Base-by-base conservation (phyloP, 2,113 vertebrate species). In the Phrynocephalus versicolor region DNA sequence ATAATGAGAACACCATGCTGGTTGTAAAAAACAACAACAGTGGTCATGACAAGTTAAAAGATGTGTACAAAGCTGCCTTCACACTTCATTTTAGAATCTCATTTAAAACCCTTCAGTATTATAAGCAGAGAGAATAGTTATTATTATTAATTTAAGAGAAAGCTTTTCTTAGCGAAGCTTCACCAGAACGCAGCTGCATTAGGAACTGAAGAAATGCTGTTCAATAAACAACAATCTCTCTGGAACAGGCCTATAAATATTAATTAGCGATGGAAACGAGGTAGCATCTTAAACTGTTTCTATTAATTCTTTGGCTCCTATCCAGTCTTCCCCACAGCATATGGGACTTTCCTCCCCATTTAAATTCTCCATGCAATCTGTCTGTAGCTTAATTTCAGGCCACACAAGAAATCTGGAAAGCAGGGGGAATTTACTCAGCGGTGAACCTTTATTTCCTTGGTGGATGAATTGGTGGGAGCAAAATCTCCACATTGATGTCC, bases 211-310 rank as follows among this genome's bases (percentile, higher is more conserved):
- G 85, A 89, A 82, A 85, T 79, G 85, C 89, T 91, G 71, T 88
- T 93, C 87, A 93, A 85, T 81, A 93, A 92, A 91, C 62, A 92
- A 65, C 3, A 0, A 10, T 55, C 45, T 87, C 76, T 90, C 87
- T 93, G 79, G 70, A 88, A 86, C 80, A 85, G 70, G 65, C 82
- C 2, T 65, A 92, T 90, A 90, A 93, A 92, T 94, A 92, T 91
- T 93, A 95, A 93, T 94, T 90, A 93, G 87, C 81, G 74, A 91
- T 67, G 33, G 82, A 94, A 93, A 90, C 58, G 88, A 90, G 83
- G 70, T 74, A 93, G 84, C 75, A 89, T 58, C 69, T 51, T 58
- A 91, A 94, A 89, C 51, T 13, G 58, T 78, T 92, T 93, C 82
- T 90, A 87, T 94, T 94, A 89, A 88, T 92, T 88, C 79, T 90